phyloP scores from a whole-genome alignment of 1,140 invertebrate genomes.

The Drosophila erecta region DNA sequence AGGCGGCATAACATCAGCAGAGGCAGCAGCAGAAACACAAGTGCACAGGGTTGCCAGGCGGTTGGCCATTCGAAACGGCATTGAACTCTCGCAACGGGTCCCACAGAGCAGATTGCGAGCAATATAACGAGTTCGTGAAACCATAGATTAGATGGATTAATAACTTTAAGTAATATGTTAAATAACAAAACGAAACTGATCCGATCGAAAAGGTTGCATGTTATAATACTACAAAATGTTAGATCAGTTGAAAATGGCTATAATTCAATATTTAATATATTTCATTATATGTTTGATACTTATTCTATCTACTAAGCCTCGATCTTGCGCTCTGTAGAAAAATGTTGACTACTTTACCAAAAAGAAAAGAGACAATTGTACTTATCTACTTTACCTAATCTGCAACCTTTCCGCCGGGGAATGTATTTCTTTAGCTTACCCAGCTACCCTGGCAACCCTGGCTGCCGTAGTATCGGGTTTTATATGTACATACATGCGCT shows the following conservation, averaged over 20 bases:
- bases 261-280: too few relatives aligned
- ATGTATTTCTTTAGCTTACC: not conserved
- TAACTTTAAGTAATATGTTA: not conserved
- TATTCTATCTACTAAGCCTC: too few relatives aligned
- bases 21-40: constrained; percentile 66
- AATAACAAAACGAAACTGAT: not conserved
- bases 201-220: too few relatives aligned
- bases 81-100: constrained; percentile 43
- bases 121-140: constrained; percentile 1
- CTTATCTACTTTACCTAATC: too few relatives aligned
- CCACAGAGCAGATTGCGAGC: constrained; percentile 10
- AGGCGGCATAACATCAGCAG: constrained; percentile 80
- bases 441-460: constrained; percentile 58
- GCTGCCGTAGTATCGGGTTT: constrained; percentile 75
- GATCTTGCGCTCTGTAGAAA: too few relatives aligned
- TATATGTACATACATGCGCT: constrained; percentile 79
- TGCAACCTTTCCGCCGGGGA: not conserved
- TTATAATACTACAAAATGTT: too few relatives aligned
- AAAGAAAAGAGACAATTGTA: too few relatives aligned
- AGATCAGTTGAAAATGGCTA: too few relatives aligned
- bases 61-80: constrained; percentile 42
- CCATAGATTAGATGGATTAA: not conserved
- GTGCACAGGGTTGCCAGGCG: constrained; percentile 61
- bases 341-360: too few relatives aligned
- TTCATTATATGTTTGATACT: too few relatives aligned